These are phyloP conservation scores for Characodon lateralis DNA, from an alignment of 2,797 vertebrate species.

Conservation along the genomic window DNA sequence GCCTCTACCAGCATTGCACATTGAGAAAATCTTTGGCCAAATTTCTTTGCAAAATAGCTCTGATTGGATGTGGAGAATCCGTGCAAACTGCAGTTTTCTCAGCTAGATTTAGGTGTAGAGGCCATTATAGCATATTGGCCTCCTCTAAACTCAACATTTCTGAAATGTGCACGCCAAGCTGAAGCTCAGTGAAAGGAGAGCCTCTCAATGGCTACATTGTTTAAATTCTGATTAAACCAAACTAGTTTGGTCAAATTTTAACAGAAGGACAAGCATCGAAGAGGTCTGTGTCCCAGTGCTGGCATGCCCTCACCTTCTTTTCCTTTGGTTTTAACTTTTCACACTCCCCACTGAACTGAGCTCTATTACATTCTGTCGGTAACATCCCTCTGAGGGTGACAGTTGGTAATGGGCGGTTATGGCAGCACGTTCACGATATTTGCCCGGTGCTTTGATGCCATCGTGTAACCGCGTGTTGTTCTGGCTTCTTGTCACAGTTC, in stretches of 20 bases:
- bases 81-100: background rate
- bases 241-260: slow-evolving; percentile 69
- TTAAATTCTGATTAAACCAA: slow-evolving; percentile 68
- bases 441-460: slow-evolving; percentile 52
- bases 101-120: too few species aligned
- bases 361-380: slow-evolving; percentile 18
- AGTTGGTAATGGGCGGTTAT: slow-evolving; percentile 50
- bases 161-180: slow-evolving; percentile 68
- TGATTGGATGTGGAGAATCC: too few species aligned
- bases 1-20: background rate
- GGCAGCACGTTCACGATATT: slow-evolving; percentile 24
- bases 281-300: slow-evolving; percentile 21
- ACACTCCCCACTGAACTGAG: slow-evolving; percentile 9
- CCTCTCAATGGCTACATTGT: slow-evolving; percentile 76
- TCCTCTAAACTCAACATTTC: background rate
- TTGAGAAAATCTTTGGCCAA: background rate
- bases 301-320: slow-evolving; percentile 43
- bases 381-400: slow-evolving; percentile 21
- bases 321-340: slow-evolving; percentile 33
- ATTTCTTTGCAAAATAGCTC: background rate
- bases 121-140: too few species aligned
- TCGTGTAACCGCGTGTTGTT: slow-evolving; percentile 58
- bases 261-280: slow-evolving; percentile 39
- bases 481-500: slow-evolving; percentile 70
- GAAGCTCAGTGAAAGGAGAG: slow-evolving; percentile 57